Conservation (phyloP, 2,797 vertebrate species). For the Anguilla marmorata region DNA sequence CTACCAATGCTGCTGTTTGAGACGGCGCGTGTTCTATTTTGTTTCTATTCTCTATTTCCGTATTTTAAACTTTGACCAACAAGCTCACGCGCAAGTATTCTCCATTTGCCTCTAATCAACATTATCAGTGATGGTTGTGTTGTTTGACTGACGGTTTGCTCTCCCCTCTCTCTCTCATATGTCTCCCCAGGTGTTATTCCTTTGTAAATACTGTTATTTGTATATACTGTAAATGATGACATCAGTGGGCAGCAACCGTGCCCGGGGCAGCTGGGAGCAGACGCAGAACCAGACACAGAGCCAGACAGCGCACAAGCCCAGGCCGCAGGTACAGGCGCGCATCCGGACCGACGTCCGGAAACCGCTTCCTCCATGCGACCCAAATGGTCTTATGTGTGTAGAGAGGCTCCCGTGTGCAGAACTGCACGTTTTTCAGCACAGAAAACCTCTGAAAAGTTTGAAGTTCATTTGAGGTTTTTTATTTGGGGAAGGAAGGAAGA, state of each 20-base stretch:
- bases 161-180: slow-evolving; percentile 28
- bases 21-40: neutral
- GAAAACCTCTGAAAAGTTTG: neutral
- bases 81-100: neutral
- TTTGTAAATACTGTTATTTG: slow-evolving; percentile 99
- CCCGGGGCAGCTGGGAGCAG: slow-evolving; percentile 96
- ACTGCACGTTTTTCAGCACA: neutral
- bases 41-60: neutral
- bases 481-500: neutral
- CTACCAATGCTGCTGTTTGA: neutral
- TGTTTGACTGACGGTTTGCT: neutral
- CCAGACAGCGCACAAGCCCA: slow-evolving; percentile 92
- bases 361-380: too few relatives aligned
- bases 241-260: slow-evolving; percentile 93
- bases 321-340: slow-evolving; percentile 71
- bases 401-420: neutral
- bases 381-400: too few relatives aligned
- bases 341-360: too few relatives aligned
- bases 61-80: neutral
- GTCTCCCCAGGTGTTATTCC: slow-evolving; percentile 82
- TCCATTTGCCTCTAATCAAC: neutral
- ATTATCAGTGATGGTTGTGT: neutral
- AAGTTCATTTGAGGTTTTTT: neutral
- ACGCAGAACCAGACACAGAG: slow-evolving; percentile 95
- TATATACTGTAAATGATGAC: slow-evolving; percentile 99